Base-by-base conservation (phyloP, 2,113 vertebrate species). In the Seriola rivoliana region DNA sequence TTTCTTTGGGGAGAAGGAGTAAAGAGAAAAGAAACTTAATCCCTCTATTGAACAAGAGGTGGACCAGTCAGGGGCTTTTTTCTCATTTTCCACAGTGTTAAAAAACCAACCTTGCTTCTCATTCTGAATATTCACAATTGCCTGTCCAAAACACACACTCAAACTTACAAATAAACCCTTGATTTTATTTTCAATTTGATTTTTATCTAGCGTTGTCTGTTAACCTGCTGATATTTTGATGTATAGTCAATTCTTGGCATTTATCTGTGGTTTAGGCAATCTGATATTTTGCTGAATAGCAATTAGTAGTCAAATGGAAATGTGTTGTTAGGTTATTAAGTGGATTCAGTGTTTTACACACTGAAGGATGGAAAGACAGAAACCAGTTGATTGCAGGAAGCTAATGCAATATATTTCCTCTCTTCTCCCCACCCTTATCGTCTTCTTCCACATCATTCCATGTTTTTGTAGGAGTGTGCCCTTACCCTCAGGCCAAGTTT, bases 11-110 rank as follows among this genome's bases (percentile, higher is more conserved):
- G 52, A 83, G 84, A 78, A 17, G 82, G 74, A 85, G 83, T 85
- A 74, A 79, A 90, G 67, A 85, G 77, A 91, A 29, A 88, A 88
- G 90, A 90, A 94, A 94, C 91, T 84, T 94, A 93, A 94, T 94
- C 92, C 91, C 42, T 91, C 90, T 72, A 93, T 93, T 93, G 89
- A 93, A 85, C 55, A 75, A 87, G 89, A 89, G 87, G 87, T 89
- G 83, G 75, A 92, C 80, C 88, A 80, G 82, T 93, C 69, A 64
- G 87, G 60, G 85, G 38, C 74, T 72, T 74, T 90, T 81, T 85
- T 74, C 65, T 72, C 38, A 80, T 82, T 88, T 76, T 77, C 67
- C 44, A 55, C 63, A 66, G 25, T 89, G 87, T 89, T 68, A 81
- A 86, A 85, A 83, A 85, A 85, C 36, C 57, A 68, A 82, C 64